Evolutionary conservation across 2,888 invertebrate genomes (phyloP), one percentile per base, ranked within the genome.

Genomic region (Dermolepida albohirtum): DNA sequence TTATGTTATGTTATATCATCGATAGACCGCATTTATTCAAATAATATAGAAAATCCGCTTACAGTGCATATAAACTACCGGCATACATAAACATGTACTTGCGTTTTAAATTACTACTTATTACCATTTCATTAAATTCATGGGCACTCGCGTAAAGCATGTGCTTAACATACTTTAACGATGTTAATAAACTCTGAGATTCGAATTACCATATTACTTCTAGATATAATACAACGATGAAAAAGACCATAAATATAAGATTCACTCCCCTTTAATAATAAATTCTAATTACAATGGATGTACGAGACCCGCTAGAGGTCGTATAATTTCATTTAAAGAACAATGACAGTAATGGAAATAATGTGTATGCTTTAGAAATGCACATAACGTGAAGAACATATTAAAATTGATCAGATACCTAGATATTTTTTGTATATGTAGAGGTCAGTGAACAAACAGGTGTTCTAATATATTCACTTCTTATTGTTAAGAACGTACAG

Each of bases 111-210:
- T 39, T 47, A 47, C 47, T 47, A 17, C 34, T 39, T 62, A 16
- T 44, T 62, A 62, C 59, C 47, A 47, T 62, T 55, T 47, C 47
- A 62, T 62, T 62, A 62, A 62, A 34, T 62, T 47, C 59, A 62
- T 62, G 59, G 59, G 16, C 59, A 39, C 11, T 41, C 57, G n/a
- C 59, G 34, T 34, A 11, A 62, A 62, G 47, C 59, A 17, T 62
- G 43, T 34, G 39, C 29, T 62, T 62, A 62, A 49, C 47, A 62
- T 34, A 62, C 59, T 62, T 62, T 47, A 47, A 47, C 47, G 59
- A 62, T 62, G 59, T 62, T 62, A 62, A 62, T 62, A 62, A 62
- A 62, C 59, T 62, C 59, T 29, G 59, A 49, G 59, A 62, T 62
- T 16, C 47, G 8, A 62, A 62, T 62, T 62, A 62, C 16, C 59